Base-by-base conservation (phyloP, 1,140 invertebrate genomes). In the Daktulosphaira vitifoliae region DNA sequence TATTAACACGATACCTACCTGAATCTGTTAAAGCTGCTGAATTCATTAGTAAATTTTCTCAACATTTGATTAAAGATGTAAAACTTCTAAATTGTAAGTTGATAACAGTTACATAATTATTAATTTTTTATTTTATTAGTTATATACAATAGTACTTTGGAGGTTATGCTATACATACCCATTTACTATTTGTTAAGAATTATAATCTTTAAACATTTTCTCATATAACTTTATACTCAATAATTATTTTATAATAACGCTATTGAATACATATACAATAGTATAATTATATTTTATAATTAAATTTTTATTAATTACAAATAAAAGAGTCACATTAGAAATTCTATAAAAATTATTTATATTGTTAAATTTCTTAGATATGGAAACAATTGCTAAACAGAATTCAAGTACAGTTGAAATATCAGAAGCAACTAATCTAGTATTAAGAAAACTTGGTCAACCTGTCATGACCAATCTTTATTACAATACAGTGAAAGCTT, bases 401-500 rank as follows among this genome's bases (percentile, higher is more conserved):
- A 87, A 89, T 71, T 90, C 94, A 29, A 87, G 86, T 56, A 96
- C 92, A 73, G 89, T 91, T 73, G 90, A 92, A 68, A 95, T 89
- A 72, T 88, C 90, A 3, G 86, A 89, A 66, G 88, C 85, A 8
- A 71, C 70, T 76, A 86, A 85, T 71, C 80, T 81, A 68, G 84
- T 97, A n/a, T 77, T 98, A 8, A 95, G 95, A 74, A 95, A 94
- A 75, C 78, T 97, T 0, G 94, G 94, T 3, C 84, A 91, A 70
- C 91, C 92, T 1, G 85, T 94, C 0, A 92, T 94, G 83, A 93
- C 91, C 1, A 96, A 96, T 78, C 74, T 93, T 26, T 92, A 96
- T 73, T 97, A 96, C 75, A 94, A 93, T 72, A 94, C 90, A 1
- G 88, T 97, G 18, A 96, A 97, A 78, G 90, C 92, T 82, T 74